Conservation (phyloP, 2,888 invertebrate species). For the Cryptus armator region DNA sequence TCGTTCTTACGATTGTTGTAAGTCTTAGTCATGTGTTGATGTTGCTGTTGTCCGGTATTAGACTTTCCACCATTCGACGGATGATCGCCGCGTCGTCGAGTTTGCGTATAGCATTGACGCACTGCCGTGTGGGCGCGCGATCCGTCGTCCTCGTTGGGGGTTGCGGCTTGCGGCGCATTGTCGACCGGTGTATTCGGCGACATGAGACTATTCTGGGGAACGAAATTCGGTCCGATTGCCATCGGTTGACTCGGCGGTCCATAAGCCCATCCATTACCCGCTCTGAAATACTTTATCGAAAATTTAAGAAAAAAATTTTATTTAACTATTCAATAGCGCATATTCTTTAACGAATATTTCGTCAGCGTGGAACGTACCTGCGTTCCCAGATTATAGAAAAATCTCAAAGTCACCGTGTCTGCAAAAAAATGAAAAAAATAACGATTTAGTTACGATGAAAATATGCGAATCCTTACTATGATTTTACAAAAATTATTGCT, state of each 20-base stretch:
- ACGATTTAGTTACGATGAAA: not conserved
- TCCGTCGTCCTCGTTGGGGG: conserved; percentile 60
- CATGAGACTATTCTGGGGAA: conserved; percentile 53
- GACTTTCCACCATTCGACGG: conserved; percentile 48
- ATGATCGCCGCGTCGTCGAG: conserved; percentile 58
- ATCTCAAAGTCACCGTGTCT: conserved; percentile 88
- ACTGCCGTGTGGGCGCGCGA: conserved; percentile 52
- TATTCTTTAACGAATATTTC: not conserved
- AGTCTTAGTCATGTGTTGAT: conserved; percentile 35
- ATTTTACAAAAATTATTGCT: conserved; percentile 47
- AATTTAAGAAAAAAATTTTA: conserved; percentile 21
- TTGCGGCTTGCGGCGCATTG: conserved; percentile 28
- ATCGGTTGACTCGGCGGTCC: conserved; percentile 72
- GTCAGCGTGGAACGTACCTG: conserved; percentile 82
- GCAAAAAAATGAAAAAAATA: conserved; percentile 77
- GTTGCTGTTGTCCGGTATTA: conserved; percentile 51
- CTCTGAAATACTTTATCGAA: conserved; percentile 75
- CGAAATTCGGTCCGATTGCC: conserved; percentile 69
- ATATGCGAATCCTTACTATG: conserved; percentile 65
- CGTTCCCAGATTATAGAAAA: conserved; percentile 90
- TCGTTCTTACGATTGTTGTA: conserved; percentile 59
- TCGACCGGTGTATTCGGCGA: conserved; percentile 61
- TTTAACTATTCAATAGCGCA: conserved; percentile 7
- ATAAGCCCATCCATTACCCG: conserved; percentile 74
- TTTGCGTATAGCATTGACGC: conserved; percentile 49